Evolutionary conservation across 2,797 vertebrate species (phyloP), one percentile per base, ranked within the genome.

Genomic region (Acipenser oxyrinchus): DNA sequence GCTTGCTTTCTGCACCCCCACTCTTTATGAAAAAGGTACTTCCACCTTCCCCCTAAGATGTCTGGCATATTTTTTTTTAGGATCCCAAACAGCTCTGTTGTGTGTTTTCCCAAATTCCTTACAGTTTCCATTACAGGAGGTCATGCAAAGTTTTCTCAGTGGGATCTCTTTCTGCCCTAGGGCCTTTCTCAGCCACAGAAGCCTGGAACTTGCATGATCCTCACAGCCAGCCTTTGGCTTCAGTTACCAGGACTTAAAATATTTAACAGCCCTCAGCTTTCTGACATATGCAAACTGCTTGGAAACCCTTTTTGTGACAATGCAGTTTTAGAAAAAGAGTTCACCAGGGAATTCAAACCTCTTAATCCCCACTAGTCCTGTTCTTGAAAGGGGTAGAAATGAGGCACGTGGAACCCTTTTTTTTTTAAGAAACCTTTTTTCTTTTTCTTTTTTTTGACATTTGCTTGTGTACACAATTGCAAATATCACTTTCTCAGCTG

Each of bases 61-160:
- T 72, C 72, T 72, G 68, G 64, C 66, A 66, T 70, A 75, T 64
- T 70, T 1, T 70, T 70, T 74, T 78, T 77, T 78, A 75, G 70
- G 69, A 78, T 78, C 73, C 75, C 66, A 66, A 65, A 66, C 73
- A 76, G 72, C 71, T 63, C 60, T 69, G 68, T 82, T 77, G 75
- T 78, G 72, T 77, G 70, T 67, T 68, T 77, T 66, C 57, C 52
- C 7, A 73, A 79, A 71, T 72, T 79, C 76, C 76, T 77, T 69
- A 73, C 75, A 76, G 77, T 77, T 83, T 76, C 83, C 77, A 77
- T 87, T 77, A 83, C 78, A 75, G 74, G 76, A 78, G 84, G 78
- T 86, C 83, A 84, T 66, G 75, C 64, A 82, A 79, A 81, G 85
- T 86, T 82, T 76, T 77, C 81, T 73, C 81, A 63, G 80, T 77